A percentile compares a stretch with the other conserved stretches of the same genome.
Conservation (phyloP, 2,888 invertebrate genomes). For the Tethea ocularis region DNA sequence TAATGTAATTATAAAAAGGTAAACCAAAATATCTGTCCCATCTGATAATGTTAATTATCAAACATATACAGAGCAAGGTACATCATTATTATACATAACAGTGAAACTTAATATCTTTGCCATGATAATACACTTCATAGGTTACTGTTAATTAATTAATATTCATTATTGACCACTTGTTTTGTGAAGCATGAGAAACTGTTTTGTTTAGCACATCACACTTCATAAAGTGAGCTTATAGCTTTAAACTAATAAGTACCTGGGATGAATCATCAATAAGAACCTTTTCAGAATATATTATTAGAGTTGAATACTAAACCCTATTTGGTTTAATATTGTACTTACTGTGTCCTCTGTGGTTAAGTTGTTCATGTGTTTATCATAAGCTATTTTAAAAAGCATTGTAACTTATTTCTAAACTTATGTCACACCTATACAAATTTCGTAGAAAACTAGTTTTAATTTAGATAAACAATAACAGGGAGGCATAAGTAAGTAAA, state of each 20-base stretch:
- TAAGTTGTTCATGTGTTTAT: background rate
- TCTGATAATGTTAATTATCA: no score
- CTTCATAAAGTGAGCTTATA: slow-evolving; percentile 23
- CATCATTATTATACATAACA: slow-evolving; percentile 28
- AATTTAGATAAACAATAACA: no score
- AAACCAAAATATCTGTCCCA: background rate
- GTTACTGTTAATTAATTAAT: slow-evolving; percentile 48
- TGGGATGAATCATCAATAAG: slow-evolving; percentile 39
- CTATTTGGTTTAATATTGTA: background rate
- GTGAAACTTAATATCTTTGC: slow-evolving; percentile 40
- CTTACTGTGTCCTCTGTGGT: background rate
- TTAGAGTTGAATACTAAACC: background rate
- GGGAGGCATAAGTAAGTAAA: no score
- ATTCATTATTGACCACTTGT: slow-evolving; percentile 56
- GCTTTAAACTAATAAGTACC: slow-evolving; percentile 20
- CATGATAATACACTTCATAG: slow-evolving; percentile 36
- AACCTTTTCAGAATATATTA: background rate
- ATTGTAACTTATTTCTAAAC: no score
- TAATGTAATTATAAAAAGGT: background rate
- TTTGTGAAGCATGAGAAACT: slow-evolving; percentile 61
- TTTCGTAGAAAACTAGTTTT: no score
- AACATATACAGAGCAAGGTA: no score
- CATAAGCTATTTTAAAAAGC: no score
- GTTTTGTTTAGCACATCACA: slow-evolving; percentile 36
- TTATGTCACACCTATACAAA: no score